Conservation (phyloP, 2,113 vertebrate species). For the Cyanoramphus novaezelandiae region DNA sequence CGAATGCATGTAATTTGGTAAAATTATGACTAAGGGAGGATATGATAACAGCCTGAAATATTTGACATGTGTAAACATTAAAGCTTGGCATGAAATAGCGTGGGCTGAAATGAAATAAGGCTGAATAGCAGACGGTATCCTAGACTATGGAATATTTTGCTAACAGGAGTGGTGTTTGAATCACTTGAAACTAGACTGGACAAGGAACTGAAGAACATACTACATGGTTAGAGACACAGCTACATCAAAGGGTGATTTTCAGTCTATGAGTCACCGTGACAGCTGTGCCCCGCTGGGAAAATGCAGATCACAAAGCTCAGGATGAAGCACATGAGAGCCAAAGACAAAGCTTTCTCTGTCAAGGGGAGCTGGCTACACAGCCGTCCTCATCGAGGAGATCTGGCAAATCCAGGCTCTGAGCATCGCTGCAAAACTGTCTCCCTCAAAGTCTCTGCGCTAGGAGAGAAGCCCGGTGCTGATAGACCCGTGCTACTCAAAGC, state of each 20-base stretch:
- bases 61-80: not conserved
- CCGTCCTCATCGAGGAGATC: not conserved
- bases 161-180: slow-evolving; percentile 36
- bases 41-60: not conserved
- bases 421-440: not conserved
- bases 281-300: slow-evolving; percentile 50
- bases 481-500: not conserved
- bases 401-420: not conserved
- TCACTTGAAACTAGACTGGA: slow-evolving; percentile 29
- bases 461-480: not conserved
- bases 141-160: slow-evolving; percentile 32
- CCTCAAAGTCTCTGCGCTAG: not conserved
- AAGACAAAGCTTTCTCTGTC: slow-evolving; percentile 24
- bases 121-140: not conserved
- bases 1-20: not conserved
- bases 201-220: not conserved
- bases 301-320: slow-evolving; percentile 26
- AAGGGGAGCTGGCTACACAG: not conserved
- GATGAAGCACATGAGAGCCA: slow-evolving; percentile 1
- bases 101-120: not conserved
- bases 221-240: slow-evolving; percentile 3
- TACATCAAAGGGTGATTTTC: slow-evolving; percentile 38
- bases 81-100: not conserved
- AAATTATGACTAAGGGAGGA: slow-evolving; percentile 25
- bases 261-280: slow-evolving; percentile 32